Percentiles rank a stretch among this genome's conserved stretches.
Conservation (phyloP, 2,113 vertebrate species). For the Eurystomus gularis region DNA sequence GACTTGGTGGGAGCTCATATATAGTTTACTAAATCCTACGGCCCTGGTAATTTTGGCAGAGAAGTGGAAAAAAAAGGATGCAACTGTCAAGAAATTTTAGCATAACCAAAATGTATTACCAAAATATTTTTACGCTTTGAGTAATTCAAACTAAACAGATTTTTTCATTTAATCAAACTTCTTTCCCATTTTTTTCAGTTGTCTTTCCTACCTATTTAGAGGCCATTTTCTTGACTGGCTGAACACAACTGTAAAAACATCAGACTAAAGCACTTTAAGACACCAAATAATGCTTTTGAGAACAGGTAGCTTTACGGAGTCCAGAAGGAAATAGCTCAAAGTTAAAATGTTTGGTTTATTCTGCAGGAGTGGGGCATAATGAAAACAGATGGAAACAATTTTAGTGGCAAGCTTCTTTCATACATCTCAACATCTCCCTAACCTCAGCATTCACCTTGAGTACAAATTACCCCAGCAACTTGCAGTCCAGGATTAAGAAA, state of each 20-base stretch:
- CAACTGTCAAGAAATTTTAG: background rate
- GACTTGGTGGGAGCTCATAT: background rate
- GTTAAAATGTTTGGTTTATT: slow-evolving; percentile 64
- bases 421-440: slow-evolving; percentile 33
- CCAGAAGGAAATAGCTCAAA: slow-evolving; percentile 64
- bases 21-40: background rate
- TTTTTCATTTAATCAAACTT: slow-evolving; percentile 13
- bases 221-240: background rate
- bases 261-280: slow-evolving; percentile 40
- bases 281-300: slow-evolving; percentile 53
- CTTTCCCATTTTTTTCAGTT: slow-evolving; percentile 1
- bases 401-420: slow-evolving; percentile 22
- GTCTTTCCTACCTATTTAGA: background rate
- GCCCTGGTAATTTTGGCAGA: background rate
- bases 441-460: slow-evolving; percentile 43
- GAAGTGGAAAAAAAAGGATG: background rate
- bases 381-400: slow-evolving; percentile 61
- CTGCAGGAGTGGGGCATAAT: slow-evolving; percentile 38
- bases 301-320: slow-evolving; percentile 65
- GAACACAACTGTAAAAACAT: slow-evolving; percentile 23
- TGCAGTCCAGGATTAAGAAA: slow-evolving; percentile 31
- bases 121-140: background rate
- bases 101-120: background rate
- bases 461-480: slow-evolving; percentile 52
- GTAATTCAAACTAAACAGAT: background rate